Evolutionary conservation across 2,797 vertebrate species (phyloP), one percentile per base, ranked within the genome.

Genomic region (Otolemur crassicaudatus): DNA sequence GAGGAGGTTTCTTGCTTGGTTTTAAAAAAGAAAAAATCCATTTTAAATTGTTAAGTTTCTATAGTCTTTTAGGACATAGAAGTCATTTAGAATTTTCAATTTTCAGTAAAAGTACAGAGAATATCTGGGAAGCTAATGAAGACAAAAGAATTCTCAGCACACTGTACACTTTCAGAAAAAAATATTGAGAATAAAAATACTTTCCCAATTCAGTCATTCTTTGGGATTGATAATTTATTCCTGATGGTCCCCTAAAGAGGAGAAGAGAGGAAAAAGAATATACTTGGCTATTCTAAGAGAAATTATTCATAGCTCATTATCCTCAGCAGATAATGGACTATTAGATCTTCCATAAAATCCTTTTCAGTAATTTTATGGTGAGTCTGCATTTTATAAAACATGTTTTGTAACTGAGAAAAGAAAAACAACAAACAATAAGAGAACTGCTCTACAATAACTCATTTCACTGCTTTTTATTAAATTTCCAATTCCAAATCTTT

Each of bases 401-500:
- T 4, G 29, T 58, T 97, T 83, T 96, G 77, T 91, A 56, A 96
- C 5, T 0, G 13, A 90, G 75, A 95, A 97, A 97, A 93, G 58
- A 82, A 93, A 73, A 92, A 49, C 49, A 94, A 91, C 7, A 40
- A 58, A 89, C 82, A 91, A 53, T 5, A 97, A 76, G 94, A 95
- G 61, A 70, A 27, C 56, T 13, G 19, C 60, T 96, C 93, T 93
- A 98, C 82, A 96, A 87, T 73, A 94, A 96, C 61, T 97, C 69
- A 96, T 77, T 96, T 91, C 88, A 94, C 61, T 69, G n/a, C 93
- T 80, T 95, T 97, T 97, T 90, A 95, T 79, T 93, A 72, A 90
- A 85, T 95, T 97, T 97, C 72, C 70, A 93, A 94, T 84, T 93
- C 34, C 81, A 91, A 92, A 84, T 76, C 69, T 97, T 96, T 96